phyloP scores from a whole-genome alignment of 2,888 invertebrate genomes.

The Aspidiotus destructor region DNA sequence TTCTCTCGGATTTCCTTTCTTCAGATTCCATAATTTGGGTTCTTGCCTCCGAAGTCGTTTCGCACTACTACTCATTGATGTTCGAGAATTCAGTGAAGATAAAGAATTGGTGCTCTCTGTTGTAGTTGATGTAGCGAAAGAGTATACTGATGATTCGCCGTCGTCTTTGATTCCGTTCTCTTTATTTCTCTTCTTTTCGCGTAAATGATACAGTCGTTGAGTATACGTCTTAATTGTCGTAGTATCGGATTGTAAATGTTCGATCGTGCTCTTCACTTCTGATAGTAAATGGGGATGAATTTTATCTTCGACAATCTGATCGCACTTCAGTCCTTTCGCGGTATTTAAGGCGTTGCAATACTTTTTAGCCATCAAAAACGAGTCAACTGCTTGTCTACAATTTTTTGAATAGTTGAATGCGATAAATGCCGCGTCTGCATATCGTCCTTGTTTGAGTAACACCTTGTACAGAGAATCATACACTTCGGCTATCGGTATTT shows the following conservation, averaged over 20 bases:
- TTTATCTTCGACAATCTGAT: background rate
- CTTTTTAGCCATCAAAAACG: slow-evolving; percentile 8
- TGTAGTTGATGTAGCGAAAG: slow-evolving; percentile 16
- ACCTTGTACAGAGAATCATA: background rate
- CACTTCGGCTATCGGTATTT: background rate
- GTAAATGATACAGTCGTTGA: background rate
- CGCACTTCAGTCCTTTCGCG: slow-evolving; percentile 12
- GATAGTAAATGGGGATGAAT: background rate
- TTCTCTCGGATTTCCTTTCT: slow-evolving; percentile 81
- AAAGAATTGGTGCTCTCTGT: background rate
- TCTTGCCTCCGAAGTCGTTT: slow-evolving; percentile 76
- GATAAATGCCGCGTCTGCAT: slow-evolving; percentile 24
- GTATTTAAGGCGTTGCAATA: slow-evolving; percentile 15
- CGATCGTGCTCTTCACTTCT: slow-evolving; percentile 3
- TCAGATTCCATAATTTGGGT: slow-evolving; percentile 70
- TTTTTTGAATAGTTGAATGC: slow-evolving; percentile 12
- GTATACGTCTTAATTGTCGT: background rate
- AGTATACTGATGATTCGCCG: slow-evolving; percentile 46
- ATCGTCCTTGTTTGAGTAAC: slow-evolving; percentile 4
- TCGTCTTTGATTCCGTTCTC: background rate
- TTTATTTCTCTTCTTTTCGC: background rate
- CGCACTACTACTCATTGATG: slow-evolving; percentile 35
- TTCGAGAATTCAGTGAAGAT: background rate
- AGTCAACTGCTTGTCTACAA: slow-evolving; percentile 4
- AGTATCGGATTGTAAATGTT: background rate